phyloP scores from a whole-genome alignment of 2,888 invertebrate species.

The Torymus texanus region DNA sequence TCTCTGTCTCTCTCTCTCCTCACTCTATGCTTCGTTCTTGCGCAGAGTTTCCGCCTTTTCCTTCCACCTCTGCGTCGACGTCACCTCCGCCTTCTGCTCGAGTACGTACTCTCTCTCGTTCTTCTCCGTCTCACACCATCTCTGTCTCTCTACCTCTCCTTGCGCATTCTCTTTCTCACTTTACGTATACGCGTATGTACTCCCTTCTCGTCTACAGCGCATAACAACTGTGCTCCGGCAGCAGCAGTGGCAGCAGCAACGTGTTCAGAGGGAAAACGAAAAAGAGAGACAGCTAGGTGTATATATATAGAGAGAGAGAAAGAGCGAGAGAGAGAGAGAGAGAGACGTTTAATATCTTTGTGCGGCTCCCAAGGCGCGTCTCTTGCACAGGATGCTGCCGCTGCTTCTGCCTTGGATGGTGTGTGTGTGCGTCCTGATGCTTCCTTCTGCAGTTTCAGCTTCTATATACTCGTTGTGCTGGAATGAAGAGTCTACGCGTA shows the following conservation, averaged over 20 bases:
- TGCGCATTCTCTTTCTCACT: conserved; percentile 26
- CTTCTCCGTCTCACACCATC: background rate
- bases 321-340: conserved; percentile 43
- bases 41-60: conserved; percentile 24
- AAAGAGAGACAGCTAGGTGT: conserved; percentile 2
- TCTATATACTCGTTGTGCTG: no score
- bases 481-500: no score
- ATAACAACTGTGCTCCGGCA: no score
- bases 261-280: background rate
- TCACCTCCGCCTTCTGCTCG: conserved; percentile 38
- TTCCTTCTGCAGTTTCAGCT: no score
- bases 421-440: no score
- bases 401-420: background rate
- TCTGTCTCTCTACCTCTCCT: no score
- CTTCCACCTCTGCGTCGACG: conserved; percentile 57
- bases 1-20: conserved; percentile 41
- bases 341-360: conserved; percentile 60
- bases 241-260: no score
- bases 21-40: conserved; percentile 53
- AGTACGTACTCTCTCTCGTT: conserved; percentile 41
- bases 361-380: conserved; percentile 56
- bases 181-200: background rate
- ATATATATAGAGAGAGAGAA: conserved; percentile 26
- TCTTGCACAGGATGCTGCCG: conserved; percentile 5
- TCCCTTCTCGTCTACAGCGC: no score